phyloP scores from a whole-genome alignment of 2,113 vertebrate genomes.

The Reinhardtius hippoglossoides region DNA sequence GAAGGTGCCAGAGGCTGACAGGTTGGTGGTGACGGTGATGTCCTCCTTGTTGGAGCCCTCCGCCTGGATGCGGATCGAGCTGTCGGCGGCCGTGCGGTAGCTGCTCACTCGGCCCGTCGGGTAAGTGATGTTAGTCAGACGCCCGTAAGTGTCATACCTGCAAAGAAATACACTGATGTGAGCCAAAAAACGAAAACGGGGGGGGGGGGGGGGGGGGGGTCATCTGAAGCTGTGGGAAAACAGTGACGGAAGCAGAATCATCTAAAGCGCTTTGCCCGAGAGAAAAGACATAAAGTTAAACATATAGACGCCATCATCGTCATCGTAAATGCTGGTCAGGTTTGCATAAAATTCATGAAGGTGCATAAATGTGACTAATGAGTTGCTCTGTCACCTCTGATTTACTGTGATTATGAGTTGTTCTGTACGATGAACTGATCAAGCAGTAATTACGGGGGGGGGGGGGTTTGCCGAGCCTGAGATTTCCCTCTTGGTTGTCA shows the following conservation, averaged over 20 bases:
- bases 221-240: constrained; percentile 18
- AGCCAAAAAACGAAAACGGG: constrained; percentile 27
- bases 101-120: constrained; percentile 96
- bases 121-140: constrained; percentile 96
- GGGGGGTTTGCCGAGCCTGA: not conserved
- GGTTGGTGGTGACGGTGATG: constrained; percentile 95
- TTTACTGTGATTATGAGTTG: constrained; percentile 26
- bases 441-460: constrained; percentile 21
- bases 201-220: no score
- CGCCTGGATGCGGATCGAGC: constrained; percentile 91
- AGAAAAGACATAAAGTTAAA: no score
- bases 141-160: constrained; percentile 96
- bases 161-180: constrained; percentile 35
- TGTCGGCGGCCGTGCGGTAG: constrained; percentile 92
- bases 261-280: constrained; percentile 25
- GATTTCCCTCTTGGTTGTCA: constrained; percentile 30
- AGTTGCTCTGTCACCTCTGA: constrained; percentile 19
- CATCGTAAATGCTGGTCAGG: constrained; percentile 39
- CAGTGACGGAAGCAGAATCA: constrained; percentile 17
- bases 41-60: constrained; percentile 96
- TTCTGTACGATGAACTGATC: constrained; percentile 13
- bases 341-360: constrained; percentile 29
- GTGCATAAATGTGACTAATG: constrained; percentile 42
- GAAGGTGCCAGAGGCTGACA: constrained; percentile 96
- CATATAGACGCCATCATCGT: constrained; percentile 16